These are phyloP conservation scores for Parnassius orleans DNA, from an alignment of 2,888 invertebrate genomes.

Conservation along the genomic window DNA sequence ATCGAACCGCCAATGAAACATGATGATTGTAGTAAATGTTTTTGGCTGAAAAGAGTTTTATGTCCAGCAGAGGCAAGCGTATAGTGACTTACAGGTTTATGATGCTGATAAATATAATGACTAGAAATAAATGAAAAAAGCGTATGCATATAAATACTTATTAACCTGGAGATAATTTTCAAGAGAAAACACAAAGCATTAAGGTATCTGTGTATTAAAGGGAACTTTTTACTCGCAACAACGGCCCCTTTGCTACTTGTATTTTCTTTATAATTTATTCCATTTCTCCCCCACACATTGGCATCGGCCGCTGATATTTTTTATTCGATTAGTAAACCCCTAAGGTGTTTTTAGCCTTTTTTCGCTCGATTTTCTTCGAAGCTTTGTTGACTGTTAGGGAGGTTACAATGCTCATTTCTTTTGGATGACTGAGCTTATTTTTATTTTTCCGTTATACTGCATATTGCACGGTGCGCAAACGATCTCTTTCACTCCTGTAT, in stretches of 20 bases:
- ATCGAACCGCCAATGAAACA: neutral
- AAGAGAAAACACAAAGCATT: conserved; percentile 46
- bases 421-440: conserved; percentile 77
- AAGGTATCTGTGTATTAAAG: conserved; percentile 52
- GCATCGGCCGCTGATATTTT: conserved; percentile 82
- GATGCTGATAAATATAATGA: too few species aligned
- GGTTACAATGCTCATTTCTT: conserved; percentile 78
- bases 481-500: conserved; percentile 24
- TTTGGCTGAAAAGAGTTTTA: neutral
- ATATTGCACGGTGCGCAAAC: conserved; percentile 31
- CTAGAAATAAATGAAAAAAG: too few species aligned
- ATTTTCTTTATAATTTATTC: conserved; percentile 81
- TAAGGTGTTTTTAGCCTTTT: conserved; percentile 82
- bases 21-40: neutral
- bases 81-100: too few species aligned
- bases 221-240: conserved; percentile 71
- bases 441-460: conserved; percentile 49
- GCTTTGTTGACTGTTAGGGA: conserved; percentile 79
- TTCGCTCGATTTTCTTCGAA: conserved; percentile 81
- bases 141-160: neutral
- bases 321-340: conserved; percentile 83
- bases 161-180: neutral
- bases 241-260: conserved; percentile 73
- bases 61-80: too few species aligned
- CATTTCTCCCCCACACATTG: conserved; percentile 77